phyloP scores from a whole-genome alignment of 1,140 invertebrate genomes.

The Forficula auricularia region DNA sequence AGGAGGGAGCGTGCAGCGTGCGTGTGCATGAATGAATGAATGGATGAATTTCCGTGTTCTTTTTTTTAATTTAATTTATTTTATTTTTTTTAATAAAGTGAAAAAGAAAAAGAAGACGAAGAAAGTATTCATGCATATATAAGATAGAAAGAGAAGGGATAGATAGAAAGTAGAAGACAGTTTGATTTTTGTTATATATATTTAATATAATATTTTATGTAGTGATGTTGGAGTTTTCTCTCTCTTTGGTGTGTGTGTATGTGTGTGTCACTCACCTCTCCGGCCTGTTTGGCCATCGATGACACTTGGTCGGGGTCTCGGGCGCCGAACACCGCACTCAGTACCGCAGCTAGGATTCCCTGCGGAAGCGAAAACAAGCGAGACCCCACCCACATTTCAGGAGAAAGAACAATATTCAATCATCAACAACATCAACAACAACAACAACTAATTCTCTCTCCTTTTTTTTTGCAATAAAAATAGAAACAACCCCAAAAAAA shows the following conservation, averaged over 20 bases:
- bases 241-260: too few relatives aligned
- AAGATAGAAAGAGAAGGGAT: neutral
- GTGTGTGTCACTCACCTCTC: conserved; percentile 53
- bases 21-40: too few relatives aligned
- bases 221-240: too few relatives aligned
- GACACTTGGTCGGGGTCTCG: conserved; percentile 75
- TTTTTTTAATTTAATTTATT: neutral
- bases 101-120: conserved; percentile 6
- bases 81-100: neutral
- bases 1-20: too few relatives aligned
- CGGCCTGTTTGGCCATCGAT: conserved; percentile 80
- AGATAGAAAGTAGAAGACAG: too few relatives aligned
- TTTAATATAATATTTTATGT: too few relatives aligned
- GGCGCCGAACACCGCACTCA: conserved; percentile 69
- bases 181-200: too few relatives aligned
- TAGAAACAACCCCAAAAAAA: too few relatives aligned
- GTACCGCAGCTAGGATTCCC: conserved; percentile 74
- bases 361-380: conserved; percentile 40
- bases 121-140: conserved; percentile 1
- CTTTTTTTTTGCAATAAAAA: neutral
- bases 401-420: neutral
- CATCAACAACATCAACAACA: neutral
- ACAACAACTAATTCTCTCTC: neutral
- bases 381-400: conserved; percentile 1
- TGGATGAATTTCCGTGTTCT: neutral